These are phyloP conservation scores for Odocoileus hemionus DNA, from an alignment of 2,113 vertebrate genomes.

Conservation along the genomic window DNA sequence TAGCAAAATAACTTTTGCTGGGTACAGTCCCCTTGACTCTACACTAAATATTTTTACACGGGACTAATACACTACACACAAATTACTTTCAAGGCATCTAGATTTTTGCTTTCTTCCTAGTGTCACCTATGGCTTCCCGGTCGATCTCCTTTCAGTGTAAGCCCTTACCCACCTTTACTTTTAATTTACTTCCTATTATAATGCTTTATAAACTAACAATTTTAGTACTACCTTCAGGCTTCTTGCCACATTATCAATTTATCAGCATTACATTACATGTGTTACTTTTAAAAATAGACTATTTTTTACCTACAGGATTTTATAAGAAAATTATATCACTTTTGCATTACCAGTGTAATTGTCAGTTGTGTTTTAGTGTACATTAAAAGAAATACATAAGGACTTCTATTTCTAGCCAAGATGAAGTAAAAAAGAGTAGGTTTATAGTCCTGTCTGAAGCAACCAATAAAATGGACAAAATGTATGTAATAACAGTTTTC, in stretches of 20 bases:
- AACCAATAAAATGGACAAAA: neutral
- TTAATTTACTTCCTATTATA: neutral
- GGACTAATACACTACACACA: neutral
- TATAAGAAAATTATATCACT: neutral
- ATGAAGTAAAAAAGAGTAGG: neutral
- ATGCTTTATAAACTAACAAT: neutral
- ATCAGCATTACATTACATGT: neutral
- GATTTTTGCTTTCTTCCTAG: neutral
- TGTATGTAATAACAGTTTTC: neutral
- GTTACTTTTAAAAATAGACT: neutral
- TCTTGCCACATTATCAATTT: neutral
- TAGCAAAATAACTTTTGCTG: neutral
- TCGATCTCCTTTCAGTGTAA: neutral
- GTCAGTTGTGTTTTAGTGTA: neutral
- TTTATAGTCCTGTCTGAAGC: neutral
- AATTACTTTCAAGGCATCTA: neutral
- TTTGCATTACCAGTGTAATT: neutral
- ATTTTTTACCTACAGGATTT: slow-evolving; percentile 1
- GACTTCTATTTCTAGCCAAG: neutral
- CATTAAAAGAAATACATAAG: neutral
- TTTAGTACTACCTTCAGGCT: neutral
- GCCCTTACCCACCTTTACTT: neutral
- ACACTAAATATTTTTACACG: neutral
- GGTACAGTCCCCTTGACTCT: neutral
- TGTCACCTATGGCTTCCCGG: neutral